phyloP scores from a whole-genome alignment of 1,140 invertebrate genomes.

The Plectrocnemia conspersa region DNA sequence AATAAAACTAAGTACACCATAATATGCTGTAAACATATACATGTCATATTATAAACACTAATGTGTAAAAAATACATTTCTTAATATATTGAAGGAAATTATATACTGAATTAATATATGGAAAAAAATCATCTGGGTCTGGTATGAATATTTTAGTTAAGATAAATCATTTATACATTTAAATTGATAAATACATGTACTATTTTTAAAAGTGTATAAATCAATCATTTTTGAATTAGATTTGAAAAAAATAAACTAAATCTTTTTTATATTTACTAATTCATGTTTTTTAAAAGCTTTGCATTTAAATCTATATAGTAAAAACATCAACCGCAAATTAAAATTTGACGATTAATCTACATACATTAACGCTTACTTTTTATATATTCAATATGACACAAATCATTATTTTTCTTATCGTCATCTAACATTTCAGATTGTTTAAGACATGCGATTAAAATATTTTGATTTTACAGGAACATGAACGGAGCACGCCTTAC shows the following conservation, averaged over 20 bases:
- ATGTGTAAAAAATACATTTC: no score
- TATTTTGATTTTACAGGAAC: slow-evolving; percentile 12
- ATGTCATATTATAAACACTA: no score
- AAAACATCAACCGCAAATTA: background rate
- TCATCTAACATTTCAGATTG: background rate
- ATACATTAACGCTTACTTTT: background rate
- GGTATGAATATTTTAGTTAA: no score
- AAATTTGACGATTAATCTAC: background rate
- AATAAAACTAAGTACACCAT: background rate
- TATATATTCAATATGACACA: background rate
- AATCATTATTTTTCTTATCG: background rate
- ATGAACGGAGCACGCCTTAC: slow-evolving; percentile 16
- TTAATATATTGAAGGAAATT: no score
- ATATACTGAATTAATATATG: no score
- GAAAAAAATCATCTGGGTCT: no score
- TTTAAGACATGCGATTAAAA: background rate
- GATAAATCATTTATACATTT: no score
- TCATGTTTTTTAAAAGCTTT: background rate
- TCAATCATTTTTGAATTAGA: no score
- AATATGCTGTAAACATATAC: background rate
- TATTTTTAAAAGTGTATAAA: no score
- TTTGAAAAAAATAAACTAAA: no score
- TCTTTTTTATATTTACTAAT: background rate
- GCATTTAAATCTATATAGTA: background rate
- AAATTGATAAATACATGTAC: no score